Evolutionary conservation across 2,113 vertebrate species (phyloP).

Genomic region (Coturnix japonica): DNA sequence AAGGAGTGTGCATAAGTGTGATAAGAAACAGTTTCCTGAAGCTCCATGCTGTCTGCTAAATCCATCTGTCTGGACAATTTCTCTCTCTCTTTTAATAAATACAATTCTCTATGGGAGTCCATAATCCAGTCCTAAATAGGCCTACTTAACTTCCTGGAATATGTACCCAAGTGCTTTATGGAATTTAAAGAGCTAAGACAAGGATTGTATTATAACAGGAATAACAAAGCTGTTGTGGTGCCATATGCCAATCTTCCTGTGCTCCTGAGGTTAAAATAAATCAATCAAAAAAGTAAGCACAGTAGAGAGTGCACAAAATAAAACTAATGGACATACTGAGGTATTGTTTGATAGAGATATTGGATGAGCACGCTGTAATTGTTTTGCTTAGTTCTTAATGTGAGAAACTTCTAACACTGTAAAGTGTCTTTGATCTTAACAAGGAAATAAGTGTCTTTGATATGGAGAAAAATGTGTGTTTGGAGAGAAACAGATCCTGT

Average conservation of each 20-base stretch:
- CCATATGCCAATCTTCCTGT: background rate
- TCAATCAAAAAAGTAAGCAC: background rate
- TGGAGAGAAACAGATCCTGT: background rate
- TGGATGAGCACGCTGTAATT: background rate
- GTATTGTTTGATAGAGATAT: background rate
- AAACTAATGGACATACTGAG: background rate
- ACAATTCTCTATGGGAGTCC: background rate
- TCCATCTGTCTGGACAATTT: background rate
- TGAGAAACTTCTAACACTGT: background rate
- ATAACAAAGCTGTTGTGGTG: fast-evolving
- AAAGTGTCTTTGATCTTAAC: slow-evolving; percentile 36
- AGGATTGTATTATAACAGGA: background rate
- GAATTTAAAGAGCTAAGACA: background rate
- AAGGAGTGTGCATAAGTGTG: background rate
- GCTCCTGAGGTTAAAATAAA: background rate
- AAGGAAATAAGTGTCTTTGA: slow-evolving; percentile 12
- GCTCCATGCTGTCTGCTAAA: background rate
- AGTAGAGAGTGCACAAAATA: background rate
- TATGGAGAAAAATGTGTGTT: background rate
- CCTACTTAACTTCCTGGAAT: background rate
- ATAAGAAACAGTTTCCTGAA: background rate
- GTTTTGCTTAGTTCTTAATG: background rate
- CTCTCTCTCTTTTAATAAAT: background rate
- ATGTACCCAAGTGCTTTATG: background rate
- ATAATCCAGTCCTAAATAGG: background rate